These are phyloP conservation scores for Operophtera brumata DNA, from an alignment of 2,888 invertebrate genomes.

Conservation along the genomic window DNA sequence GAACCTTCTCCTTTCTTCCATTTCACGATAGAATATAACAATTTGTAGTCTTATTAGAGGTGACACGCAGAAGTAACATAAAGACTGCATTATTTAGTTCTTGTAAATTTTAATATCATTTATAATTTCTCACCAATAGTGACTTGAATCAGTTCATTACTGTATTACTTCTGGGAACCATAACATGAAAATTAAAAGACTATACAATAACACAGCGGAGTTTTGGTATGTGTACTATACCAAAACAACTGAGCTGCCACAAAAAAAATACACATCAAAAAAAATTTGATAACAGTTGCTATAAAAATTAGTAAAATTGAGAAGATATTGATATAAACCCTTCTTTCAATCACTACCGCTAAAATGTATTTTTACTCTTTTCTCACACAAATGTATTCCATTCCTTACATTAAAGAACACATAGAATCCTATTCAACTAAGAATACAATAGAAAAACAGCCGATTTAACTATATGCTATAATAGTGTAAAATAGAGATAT, in stretches of 20 bases:
- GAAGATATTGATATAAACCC: slow-evolving; percentile 16
- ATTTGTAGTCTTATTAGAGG: not conserved
- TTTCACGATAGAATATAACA: not conserved
- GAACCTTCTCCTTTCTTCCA: no score
- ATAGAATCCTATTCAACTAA: not conserved
- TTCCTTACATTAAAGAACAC: not conserved
- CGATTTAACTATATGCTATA: not conserved
- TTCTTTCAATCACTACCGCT: not conserved
- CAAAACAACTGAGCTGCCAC: not conserved
- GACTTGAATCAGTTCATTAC: no score
- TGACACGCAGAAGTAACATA: slow-evolving; percentile 7
- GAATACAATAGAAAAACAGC: slow-evolving; percentile 3
- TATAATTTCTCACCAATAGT: no score
- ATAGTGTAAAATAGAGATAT: not conserved
- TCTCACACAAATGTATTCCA: not conserved
- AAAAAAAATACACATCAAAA: not conserved
- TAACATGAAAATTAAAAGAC: not conserved
- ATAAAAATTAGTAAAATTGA: not conserved
- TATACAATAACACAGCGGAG: not conserved
- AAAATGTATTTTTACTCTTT: not conserved
- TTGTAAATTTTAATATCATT: no score
- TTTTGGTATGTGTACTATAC: slow-evolving; percentile 5
- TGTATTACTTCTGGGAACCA: slow-evolving; percentile 18
- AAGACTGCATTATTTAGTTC: not conserved
- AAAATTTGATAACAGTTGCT: slow-evolving; percentile 2